Conservation (phyloP, 1,140 invertebrate species). For the Thereuonema tuberculata region DNA sequence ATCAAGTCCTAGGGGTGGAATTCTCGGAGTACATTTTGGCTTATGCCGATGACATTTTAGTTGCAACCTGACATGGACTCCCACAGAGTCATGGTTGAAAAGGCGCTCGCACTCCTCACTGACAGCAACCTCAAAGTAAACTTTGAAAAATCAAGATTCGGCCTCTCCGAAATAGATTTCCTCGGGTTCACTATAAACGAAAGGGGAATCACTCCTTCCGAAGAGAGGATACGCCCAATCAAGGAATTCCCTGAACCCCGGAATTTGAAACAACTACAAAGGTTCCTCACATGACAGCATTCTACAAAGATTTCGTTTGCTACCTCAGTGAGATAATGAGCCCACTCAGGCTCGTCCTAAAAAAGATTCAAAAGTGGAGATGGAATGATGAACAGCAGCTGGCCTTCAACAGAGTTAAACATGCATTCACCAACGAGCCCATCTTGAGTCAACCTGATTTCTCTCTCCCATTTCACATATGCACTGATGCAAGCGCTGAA, state of each 20-base stretch:
- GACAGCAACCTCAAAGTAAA: neutral
- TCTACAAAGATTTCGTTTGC: neutral
- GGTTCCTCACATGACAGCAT: neutral
- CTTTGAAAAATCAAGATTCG: neutral
- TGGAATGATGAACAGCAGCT: neutral
- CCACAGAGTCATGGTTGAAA: neutral
- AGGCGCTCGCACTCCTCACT: neutral
- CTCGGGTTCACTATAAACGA: neutral
- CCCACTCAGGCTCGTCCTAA: neutral
- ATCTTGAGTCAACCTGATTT: neutral
- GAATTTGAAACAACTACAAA: neutral
- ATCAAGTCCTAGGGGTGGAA: neutral
- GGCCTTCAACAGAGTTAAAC: neutral
- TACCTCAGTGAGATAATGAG: neutral
- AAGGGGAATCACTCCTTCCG: neutral
- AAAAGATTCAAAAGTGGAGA: neutral
- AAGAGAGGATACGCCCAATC: neutral
- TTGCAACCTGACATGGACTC: neutral
- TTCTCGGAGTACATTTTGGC: no score
- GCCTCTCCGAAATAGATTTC: neutral
- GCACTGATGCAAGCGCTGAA: neutral
- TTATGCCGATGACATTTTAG: neutral
- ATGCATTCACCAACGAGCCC: neutral
- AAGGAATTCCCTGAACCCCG: neutral
- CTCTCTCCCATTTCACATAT: neutral